Base-by-base conservation (phyloP, 2,888 invertebrate genomes). In the Trichogramma evanescens region DNA sequence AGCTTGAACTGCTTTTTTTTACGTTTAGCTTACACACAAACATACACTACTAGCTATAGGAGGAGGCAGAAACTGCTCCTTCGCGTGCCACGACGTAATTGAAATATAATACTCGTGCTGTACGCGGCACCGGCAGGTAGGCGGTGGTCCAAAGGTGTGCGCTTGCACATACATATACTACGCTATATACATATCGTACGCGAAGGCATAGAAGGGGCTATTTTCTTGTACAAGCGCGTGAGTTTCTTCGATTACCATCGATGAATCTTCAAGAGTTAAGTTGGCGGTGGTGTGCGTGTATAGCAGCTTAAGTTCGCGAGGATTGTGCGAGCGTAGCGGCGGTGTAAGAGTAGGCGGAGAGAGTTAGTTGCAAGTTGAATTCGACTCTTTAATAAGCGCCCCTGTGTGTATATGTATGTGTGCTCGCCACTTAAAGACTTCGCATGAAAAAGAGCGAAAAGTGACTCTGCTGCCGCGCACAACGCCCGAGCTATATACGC, bases 381-480 rank as follows among this genome's bases (percentile, higher is more conserved):
- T 56, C 56, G 63, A 58, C 61, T 61, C 63, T 59, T 54, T 63
- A 61, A 63, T 63, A 61, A 63, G 61, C 54, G 52, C 41, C 52
- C 26, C 26, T 26, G 49, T 10, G 43, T 58, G 62, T 54, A 56
- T 55, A 38, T 58, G 53, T 60, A 58, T 54, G 54, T 55, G 56
- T 56, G 56, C 58, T 58, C 50, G 60, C 57, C 60, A 63, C 63
- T 63, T 60, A 58, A 26, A 45, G 63, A 13, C 50, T 50, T 60
- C 54, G 55, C 48, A 52, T 56, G 55, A 63, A 26, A 26, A 26
- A 26, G 26, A 26, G 26, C 26, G 26, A 26, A 63, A 57, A 63
- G 48, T 59, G 59, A 43, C 55, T 56, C 26, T 26, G 26, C 26
- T 26, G 26, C 26, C 2, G 26, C 26, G 26, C 26, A 26, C 26